Conservation (phyloP, 1,140 invertebrate species). For the Subanguina moxae region DNA sequence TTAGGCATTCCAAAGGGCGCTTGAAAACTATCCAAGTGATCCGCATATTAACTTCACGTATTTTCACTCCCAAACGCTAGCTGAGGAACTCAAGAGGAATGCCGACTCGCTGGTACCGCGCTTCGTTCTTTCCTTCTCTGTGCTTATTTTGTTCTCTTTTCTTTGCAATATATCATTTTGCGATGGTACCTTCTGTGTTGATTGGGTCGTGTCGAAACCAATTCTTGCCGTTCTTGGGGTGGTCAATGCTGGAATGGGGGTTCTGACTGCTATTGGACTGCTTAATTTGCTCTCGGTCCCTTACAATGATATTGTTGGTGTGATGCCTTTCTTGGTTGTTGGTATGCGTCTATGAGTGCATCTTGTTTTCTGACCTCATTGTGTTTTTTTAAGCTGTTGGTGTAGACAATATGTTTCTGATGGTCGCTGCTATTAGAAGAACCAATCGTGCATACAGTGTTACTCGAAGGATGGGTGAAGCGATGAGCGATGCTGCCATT, state of each 20-base stretch:
- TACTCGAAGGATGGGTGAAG: slow-evolving; percentile 54
- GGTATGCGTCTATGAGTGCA: slow-evolving; percentile 34
- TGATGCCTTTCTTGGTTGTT: slow-evolving; percentile 59
- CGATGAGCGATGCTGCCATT: slow-evolving; percentile 60
- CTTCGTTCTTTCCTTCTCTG: slow-evolving; percentile 51
- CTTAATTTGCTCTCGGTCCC: slow-evolving; percentile 78
- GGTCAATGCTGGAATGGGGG: slow-evolving; percentile 62
- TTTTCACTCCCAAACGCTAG: slow-evolving; percentile 44
- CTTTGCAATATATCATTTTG: slow-evolving; percentile 54
- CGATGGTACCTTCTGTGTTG: slow-evolving; percentile 47
- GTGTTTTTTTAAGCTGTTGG: slow-evolving; percentile 61
- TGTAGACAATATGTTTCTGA: slow-evolving; percentile 65
- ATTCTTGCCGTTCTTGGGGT: slow-evolving; percentile 66
- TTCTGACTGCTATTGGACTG: slow-evolving; percentile 80
- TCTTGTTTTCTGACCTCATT: not conserved
- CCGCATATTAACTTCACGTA: slow-evolving; percentile 52
- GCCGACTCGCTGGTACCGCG: slow-evolving; percentile 53
- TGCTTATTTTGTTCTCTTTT: slow-evolving; percentile 52
- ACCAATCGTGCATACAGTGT: slow-evolving; percentile 45
- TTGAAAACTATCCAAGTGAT: slow-evolving; percentile 45
- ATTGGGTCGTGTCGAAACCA: slow-evolving; percentile 58
- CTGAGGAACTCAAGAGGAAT: slow-evolving; percentile 56
- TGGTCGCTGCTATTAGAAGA: slow-evolving; percentile 61
- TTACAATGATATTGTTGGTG: slow-evolving; percentile 59
- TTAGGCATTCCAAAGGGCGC: slow-evolving; percentile 48